A percentile compares a stretch with the other conserved stretches of the same genome.
These are phyloP conservation scores for Beroe ovata DNA, from an alignment of 37 sponge, comb jelly and placozoan species.

Conservation along the genomic window DNA sequence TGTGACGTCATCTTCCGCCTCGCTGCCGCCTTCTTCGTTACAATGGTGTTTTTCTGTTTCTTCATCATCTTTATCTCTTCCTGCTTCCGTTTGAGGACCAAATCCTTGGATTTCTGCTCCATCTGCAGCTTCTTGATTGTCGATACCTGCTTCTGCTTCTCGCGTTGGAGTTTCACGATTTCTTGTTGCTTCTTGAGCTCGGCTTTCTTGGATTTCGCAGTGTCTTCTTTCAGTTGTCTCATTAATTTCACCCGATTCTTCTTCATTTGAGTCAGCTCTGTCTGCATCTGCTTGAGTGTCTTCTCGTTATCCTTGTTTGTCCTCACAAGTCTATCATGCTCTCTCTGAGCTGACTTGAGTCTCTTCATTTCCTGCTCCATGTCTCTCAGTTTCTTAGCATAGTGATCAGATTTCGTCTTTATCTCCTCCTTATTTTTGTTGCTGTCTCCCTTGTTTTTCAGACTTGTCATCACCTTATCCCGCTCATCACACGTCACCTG, in stretches of 20 bases:
- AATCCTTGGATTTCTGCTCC: slow-evolving; percentile 77
- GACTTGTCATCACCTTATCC: slow-evolving; percentile 28
- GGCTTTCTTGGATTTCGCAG: slow-evolving; percentile 3
- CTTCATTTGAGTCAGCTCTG: slow-evolving; percentile 71
- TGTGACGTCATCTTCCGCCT: background rate
- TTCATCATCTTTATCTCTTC: slow-evolving; percentile 78
- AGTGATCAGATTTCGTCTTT: slow-evolving; percentile 27
- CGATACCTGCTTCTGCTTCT: slow-evolving; percentile 54
- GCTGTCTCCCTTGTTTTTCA: slow-evolving; percentile 32
- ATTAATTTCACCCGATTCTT: slow-evolving; percentile 65
- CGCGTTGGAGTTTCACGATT: slow-evolving; percentile 21
- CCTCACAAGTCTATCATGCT: background rate
- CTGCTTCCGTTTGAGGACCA: slow-evolving; percentile 80
- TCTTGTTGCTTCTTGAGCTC: slow-evolving; percentile 64
- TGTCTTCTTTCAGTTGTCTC: slow-evolving; percentile 64
- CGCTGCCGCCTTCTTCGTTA: slow-evolving; percentile 7
- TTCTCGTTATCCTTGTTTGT: slow-evolving; percentile 67
- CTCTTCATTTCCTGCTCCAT: slow-evolving; percentile 66
- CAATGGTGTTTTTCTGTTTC: slow-evolving; percentile 65
- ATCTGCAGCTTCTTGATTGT: slow-evolving; percentile 75
- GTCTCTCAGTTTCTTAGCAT: slow-evolving; percentile 33
- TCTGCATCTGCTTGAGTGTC: slow-evolving; percentile 65
- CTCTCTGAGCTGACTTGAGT: background rate
- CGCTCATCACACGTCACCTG: slow-evolving; percentile 61
- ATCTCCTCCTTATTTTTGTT: slow-evolving; percentile 62